phyloP scores from a whole-genome alignment of 2,888 invertebrate genomes.

The Zygogramma bicolorata region DNA sequence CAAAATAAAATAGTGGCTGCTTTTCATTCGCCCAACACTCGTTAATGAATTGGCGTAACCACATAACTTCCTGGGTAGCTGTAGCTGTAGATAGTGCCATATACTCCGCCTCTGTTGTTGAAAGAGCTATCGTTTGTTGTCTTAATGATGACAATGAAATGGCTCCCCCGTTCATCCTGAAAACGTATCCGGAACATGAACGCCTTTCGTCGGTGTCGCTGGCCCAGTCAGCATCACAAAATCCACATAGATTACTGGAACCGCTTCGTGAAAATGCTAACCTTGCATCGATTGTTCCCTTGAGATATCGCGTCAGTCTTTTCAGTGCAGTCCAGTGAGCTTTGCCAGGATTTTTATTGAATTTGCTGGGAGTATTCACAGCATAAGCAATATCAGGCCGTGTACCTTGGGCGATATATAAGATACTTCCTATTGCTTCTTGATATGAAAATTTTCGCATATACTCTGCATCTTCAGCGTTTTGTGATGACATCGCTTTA shows the following conservation, averaged over 20 bases:
- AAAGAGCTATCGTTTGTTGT: background rate
- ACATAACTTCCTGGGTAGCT: conserved; percentile 14
- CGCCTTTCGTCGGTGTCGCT: no score
- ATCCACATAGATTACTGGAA: background rate
- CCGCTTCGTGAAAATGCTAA: background rate
- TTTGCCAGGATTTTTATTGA: conserved; percentile 9
- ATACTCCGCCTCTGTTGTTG: conserved; percentile 14
- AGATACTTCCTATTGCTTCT: conserved; percentile 27
- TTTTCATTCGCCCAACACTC: background rate
- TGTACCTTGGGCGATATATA: conserved; percentile 15
- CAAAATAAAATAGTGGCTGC: background rate
- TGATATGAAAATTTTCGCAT: conserved; percentile 19
- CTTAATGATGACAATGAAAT: conserved; percentile 9
- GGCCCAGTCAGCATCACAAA: no score
- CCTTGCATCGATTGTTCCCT: conserved; percentile 4
- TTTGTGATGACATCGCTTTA: background rate
- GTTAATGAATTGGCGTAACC: background rate
- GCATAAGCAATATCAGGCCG: conserved; percentile 26
- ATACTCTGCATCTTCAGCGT: background rate
- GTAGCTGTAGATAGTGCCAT: conserved; percentile 11
- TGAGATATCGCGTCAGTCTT: conserved; percentile 25
- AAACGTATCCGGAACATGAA: no score
- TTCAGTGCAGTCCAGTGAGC: conserved; percentile 22
- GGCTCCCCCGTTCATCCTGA: no score
- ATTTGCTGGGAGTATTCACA: conserved; percentile 16